These are phyloP conservation scores for Diaprepes abbreviatus DNA, from an alignment of 2,888 invertebrate species.

Conservation along the genomic window DNA sequence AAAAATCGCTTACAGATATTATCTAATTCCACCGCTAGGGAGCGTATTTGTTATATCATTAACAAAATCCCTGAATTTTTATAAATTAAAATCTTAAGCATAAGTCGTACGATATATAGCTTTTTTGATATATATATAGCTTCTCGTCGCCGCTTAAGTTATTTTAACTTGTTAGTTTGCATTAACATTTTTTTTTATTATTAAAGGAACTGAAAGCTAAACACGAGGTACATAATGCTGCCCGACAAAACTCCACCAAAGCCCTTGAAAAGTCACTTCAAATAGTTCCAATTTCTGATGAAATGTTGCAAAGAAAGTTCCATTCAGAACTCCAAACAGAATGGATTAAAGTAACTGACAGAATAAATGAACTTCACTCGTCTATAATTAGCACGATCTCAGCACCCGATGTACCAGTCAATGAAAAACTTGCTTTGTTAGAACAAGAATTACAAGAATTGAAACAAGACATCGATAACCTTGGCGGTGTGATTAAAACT, in stretches of 20 bases:
- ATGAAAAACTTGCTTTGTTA: slow-evolving; percentile 80
- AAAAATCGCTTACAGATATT: too few species aligned
- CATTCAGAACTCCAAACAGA: slow-evolving; percentile 83
- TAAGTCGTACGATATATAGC: too few species aligned
- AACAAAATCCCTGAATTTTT: too few species aligned
- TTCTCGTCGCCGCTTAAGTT: too few species aligned
- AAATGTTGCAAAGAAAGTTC: slow-evolving; percentile 84
- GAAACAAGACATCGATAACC: slow-evolving; percentile 76
- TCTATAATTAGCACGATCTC: slow-evolving; percentile 80
- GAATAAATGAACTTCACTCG: slow-evolving; percentile 77
- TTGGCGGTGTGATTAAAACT: slow-evolving; percentile 84
- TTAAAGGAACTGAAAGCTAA: slow-evolving; percentile 85
- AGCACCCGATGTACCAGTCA: slow-evolving; percentile 80
- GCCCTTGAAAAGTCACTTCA: slow-evolving; percentile 84
- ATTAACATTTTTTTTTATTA: slow-evolving; percentile 5
- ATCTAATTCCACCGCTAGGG: too few species aligned
- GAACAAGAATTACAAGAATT: slow-evolving; percentile 85
- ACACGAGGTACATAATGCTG: slow-evolving; percentile 85
- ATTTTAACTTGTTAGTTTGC: too few species aligned
- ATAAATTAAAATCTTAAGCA: too few species aligned
- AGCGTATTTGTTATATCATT: too few species aligned
- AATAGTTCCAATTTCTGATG: slow-evolving; percentile 86
- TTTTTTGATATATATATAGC: too few species aligned
- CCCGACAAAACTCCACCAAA: slow-evolving; percentile 79
- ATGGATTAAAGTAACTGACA: slow-evolving; percentile 77